Evolutionary conservation across 2,113 vertebrate genomes (phyloP), one percentile per base, ranked within the genome.

Genomic region (Ascaphus truei): DNA sequence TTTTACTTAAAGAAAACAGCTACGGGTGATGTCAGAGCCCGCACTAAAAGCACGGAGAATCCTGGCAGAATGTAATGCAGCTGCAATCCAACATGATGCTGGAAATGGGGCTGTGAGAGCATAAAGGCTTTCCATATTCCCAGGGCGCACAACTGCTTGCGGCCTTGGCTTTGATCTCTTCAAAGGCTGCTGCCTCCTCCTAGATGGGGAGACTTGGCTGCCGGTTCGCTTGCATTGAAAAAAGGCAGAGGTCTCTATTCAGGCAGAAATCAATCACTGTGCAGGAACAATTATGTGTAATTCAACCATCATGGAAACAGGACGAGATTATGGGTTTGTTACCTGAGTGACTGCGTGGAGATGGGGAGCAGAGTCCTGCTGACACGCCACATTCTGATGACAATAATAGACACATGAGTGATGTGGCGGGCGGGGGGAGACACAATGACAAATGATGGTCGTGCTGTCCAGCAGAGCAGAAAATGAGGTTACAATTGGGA

Each of bases 151-250:
- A 94, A 98, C 94, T 94, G 96, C 96, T 98, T 81, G 92, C 93
- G 93, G 96, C 95, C 94, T 95, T 93, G 93, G 93, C 96, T 99
- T 99, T 99, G 95, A 99, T 99, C 96, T 98, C 95, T 98, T 99
- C 96, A 98, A 98, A 98, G 95, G 94, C 95, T 94, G 93, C 94
- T 97, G 94, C 94, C 95, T 98, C 94, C 93, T 96, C 92, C 94
- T 96, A 71, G 67, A 61, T 71, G 67, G 57, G 92, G 93, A 93
- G 94, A 94, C 92, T 92, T 96, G 96, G 96, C 94, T 94, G 96
- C 93, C 93, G 80, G 92, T 92, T 71, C 34, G 91, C 89, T 90
- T 84, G 83, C 88, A 87, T 91, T 92, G 90, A 91, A 89, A 90
- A 89, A 90, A 90, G 89, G 90, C 89, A 91, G 90, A 91, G 91